These are phyloP conservation scores for Oncorhynchus keta DNA, from an alignment of 2,113 vertebrate genomes.

Conservation along the genomic window DNA sequence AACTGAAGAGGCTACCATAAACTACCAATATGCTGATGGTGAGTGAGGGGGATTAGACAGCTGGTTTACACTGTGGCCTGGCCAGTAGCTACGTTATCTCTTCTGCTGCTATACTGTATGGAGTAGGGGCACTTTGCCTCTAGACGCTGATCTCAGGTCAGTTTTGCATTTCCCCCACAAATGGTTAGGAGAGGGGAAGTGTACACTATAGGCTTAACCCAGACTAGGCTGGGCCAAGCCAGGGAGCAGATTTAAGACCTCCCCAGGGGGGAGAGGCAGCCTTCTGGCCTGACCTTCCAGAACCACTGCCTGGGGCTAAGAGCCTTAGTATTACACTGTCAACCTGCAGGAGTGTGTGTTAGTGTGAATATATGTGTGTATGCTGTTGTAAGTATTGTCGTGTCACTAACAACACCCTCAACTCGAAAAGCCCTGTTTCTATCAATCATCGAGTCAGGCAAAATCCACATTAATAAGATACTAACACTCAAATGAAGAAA, in stretches of 20 bases:
- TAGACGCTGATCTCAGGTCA: too few species aligned
- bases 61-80: background rate
- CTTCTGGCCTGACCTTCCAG: background rate
- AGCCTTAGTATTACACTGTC: background rate
- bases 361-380: slow-evolving; percentile 13
- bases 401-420: background rate
- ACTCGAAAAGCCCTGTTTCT: background rate
- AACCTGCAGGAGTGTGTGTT: background rate
- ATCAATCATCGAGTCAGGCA: background rate
- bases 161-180: too few species aligned
- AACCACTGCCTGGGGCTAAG: slow-evolving; percentile 1
- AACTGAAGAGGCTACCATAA: slow-evolving; percentile 1
- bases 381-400: background rate
- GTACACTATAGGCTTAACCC: background rate
- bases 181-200: too few species aligned
- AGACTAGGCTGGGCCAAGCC: background rate
- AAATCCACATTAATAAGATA: slow-evolving; percentile 16
- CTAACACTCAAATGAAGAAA: slow-evolving; percentile 22
- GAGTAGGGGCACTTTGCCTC: too few species aligned
- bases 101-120: slow-evolving; percentile 18
- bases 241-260: slow-evolving; percentile 7
- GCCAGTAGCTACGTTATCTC: slow-evolving; percentile 43
- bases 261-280: background rate
- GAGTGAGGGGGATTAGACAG: slow-evolving; percentile 10
- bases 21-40: slow-evolving; percentile 29